Conservation (phyloP, 2,888 invertebrate genomes). For the Amiota mariae region DNA sequence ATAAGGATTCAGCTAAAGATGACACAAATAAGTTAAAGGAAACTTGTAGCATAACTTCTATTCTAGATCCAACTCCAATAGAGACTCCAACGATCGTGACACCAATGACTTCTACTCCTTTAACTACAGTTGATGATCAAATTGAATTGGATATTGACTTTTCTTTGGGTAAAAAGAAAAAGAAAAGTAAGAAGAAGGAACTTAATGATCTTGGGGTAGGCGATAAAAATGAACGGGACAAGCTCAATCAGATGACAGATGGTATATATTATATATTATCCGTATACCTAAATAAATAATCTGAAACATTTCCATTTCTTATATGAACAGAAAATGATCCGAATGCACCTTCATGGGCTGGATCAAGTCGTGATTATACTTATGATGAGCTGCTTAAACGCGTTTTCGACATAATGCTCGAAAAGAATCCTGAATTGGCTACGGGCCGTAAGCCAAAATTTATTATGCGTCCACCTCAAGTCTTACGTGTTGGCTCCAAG, state of each 20-base stretch:
- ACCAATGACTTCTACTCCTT: too few relatives aligned
- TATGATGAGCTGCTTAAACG: slow-evolving; percentile 96
- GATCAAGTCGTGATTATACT: slow-evolving; percentile 94
- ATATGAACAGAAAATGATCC: slow-evolving; percentile 19
- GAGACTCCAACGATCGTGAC: background rate
- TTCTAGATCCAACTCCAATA: background rate
- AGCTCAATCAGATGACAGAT: too few relatives aligned
- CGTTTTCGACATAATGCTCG: slow-evolving; percentile 98
- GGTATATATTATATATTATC: too few relatives aligned
- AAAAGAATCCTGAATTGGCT: slow-evolving; percentile 99
- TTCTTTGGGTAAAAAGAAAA: slow-evolving; percentile 91
- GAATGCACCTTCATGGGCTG: slow-evolving; percentile 79
- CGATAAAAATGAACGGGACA: slow-evolving; percentile 71
- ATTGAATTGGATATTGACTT: slow-evolving; percentile 91
- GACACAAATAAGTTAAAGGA: too few relatives aligned
- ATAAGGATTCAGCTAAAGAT: too few relatives aligned
- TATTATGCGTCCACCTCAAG: slow-evolving; percentile 99
- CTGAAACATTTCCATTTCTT: slow-evolving; percentile 62
- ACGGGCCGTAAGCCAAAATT: slow-evolving; percentile 99
- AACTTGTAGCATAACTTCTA: too few relatives aligned
- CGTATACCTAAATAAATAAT: slow-evolving; percentile 42
- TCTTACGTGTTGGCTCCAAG: slow-evolving; percentile 97
- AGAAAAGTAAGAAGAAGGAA: slow-evolving; percentile 87
- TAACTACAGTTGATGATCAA: slow-evolving; percentile 73
- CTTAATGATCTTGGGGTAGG: slow-evolving; percentile 84